phyloP scores from a whole-genome alignment of 2,888 invertebrate genomes.

The Scelioninae gen. 1 region DNA sequence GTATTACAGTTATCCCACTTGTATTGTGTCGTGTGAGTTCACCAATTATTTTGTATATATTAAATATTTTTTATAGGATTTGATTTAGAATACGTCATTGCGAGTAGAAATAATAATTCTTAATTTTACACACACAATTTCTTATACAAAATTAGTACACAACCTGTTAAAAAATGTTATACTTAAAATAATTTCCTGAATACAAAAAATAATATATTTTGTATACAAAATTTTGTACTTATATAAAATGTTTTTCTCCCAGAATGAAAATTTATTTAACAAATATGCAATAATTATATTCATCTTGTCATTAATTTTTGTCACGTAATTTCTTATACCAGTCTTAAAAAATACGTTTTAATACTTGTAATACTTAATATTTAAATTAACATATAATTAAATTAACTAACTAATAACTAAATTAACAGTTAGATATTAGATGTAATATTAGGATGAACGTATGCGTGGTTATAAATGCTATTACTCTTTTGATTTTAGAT shows the following conservation, averaged over 20 bases:
- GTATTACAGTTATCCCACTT: too few relatives aligned
- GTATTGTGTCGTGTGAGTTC: slow-evolving; percentile 22
- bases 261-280: too few relatives aligned
- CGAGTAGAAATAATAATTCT: slow-evolving; percentile 20
- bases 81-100: slow-evolving; percentile 6
- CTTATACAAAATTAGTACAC: too few relatives aligned
- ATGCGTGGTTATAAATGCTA: slow-evolving; percentile 71
- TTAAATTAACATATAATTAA: too few relatives aligned
- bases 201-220: too few relatives aligned
- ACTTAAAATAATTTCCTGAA: too few relatives aligned
- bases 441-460: slow-evolving; percentile 45
- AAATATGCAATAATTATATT: neutral
- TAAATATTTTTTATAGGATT: slow-evolving; percentile 20
- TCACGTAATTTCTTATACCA: neutral
- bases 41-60: slow-evolving; percentile 32
- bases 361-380: too few relatives aligned
- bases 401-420: too few relatives aligned
- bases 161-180: too few relatives aligned
- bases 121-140: neutral
- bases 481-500: slow-evolving; percentile 80
- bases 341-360: neutral
- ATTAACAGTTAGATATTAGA: too few relatives aligned
- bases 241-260: too few relatives aligned
- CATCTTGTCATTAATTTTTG: neutral
- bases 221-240: neutral